Evolutionary conservation across 2,113 vertebrate species (phyloP), one percentile per base, ranked within the genome.

Genomic region (Ploceus nigricollis): DNA sequence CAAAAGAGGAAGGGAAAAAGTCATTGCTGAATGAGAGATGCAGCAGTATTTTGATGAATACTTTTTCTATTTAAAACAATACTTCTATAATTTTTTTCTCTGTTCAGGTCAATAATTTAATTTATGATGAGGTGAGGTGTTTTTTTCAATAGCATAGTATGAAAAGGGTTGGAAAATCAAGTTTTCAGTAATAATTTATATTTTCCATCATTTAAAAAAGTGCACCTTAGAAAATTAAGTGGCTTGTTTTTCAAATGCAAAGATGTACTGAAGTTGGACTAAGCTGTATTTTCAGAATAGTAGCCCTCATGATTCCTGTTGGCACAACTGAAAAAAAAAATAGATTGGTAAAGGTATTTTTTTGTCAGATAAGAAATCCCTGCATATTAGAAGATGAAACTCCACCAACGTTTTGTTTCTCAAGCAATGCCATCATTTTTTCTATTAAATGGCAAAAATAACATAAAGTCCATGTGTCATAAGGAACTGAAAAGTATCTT

Each of bases 141-240:
- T 89, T 92, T 92, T 92, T 91, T 81, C 76, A 90, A 70, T 54
- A 31, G 19, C 6, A 11, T 24, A 35, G 37, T 45, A 84, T 15
- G 31, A 93, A 92, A 95, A 72, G 11, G 33, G 18, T 15, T 64
- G 20, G 61, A 89, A 93, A 81, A 93, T 13, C 44, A 68, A 78
- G 58, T 91, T 94, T 96, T 91, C 44, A 65, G 71, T 54, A 82
- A 68, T 14, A 92, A 92, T 23, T 91, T 7, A 23, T 85, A 88
- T 76, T 80, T 92, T 42, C 21, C 22, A 63, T 39, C 18, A 47
- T 31, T 83, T 40, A 0, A 39, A 45, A 87, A 68, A 63, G 8
- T 61, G 40, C 31, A 73, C 14, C 89, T 86, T 8, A 73, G 57
- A 89, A 87, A 93, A 90, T 30, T 15, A 61, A 72, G 45, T 63